Evolutionary conservation across 2,888 invertebrate genomes (phyloP).

Genomic region (Plagiodera versicolora): DNA sequence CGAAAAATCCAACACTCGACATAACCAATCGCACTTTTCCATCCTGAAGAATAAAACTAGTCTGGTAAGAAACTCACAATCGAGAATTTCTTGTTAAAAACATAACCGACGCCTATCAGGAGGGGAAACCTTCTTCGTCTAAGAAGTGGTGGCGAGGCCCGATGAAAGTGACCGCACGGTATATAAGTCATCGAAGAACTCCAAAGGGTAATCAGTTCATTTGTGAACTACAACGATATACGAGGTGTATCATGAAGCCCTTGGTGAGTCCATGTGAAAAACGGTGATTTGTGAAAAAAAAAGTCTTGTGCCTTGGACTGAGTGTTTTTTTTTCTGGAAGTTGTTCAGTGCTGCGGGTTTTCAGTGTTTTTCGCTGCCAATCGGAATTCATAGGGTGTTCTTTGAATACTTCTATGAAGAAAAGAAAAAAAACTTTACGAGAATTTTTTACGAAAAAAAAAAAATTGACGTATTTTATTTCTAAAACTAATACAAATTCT

Average conservation of each 20-base stretch:
- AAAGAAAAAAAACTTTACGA: too few species aligned
- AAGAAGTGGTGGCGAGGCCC: constrained; percentile 48
- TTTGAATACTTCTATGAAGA: too few species aligned
- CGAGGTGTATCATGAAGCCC: constrained; percentile 56
- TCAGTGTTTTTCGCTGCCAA: too few species aligned
- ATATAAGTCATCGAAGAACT: constrained; percentile 60
- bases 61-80: too few species aligned
- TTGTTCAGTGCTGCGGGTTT: constrained; percentile 14
- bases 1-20: too few species aligned
- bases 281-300: constrained; percentile 12
- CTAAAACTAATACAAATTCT: too few species aligned
- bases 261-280: constrained; percentile 56
- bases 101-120: neutral
- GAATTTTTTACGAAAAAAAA: too few species aligned
- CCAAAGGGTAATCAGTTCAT: constrained; percentile 62
- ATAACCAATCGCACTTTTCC: too few species aligned
- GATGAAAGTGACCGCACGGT: constrained; percentile 61
- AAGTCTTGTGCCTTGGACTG: constrained; percentile 9
- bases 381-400: too few species aligned
- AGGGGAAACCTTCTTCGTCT: constrained; percentile 48
- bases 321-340: constrained; percentile 10
- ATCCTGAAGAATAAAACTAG: too few species aligned
- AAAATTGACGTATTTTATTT: too few species aligned
- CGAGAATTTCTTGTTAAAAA: too few species aligned
- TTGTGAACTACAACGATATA: constrained; percentile 40